Evolutionary conservation across 2,797 vertebrate species (phyloP).

Genomic region (Dromococcyx pavoninus): DNA sequence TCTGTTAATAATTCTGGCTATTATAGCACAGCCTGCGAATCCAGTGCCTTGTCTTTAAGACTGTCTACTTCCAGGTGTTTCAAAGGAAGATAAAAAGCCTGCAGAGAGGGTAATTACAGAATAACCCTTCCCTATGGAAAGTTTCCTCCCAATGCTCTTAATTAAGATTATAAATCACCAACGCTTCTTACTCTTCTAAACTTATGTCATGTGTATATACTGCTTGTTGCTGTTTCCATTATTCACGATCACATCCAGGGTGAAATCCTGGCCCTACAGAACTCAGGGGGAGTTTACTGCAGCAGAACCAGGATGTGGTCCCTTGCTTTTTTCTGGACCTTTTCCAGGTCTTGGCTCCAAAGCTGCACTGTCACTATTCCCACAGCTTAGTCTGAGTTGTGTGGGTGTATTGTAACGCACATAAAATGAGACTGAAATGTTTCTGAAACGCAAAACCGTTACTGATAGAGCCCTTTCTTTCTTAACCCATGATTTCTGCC

Average conservation of each 20-base stretch:
- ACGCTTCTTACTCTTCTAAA: background rate
- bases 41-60: background rate
- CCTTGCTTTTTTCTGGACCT: background rate
- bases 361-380: background rate
- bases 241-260: rapidly evolving
- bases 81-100: background rate
- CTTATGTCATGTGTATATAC: background rate
- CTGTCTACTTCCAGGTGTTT: background rate
- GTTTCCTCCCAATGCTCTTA: background rate
- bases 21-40: background rate
- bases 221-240: background rate
- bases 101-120: conserved; percentile 8
- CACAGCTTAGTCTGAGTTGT: background rate
- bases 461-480: background rate
- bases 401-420: background rate
- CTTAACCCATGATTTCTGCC: background rate
- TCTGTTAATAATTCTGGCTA: background rate
- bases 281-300: background rate
- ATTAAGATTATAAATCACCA: background rate
- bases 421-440: background rate
- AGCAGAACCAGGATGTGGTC: background rate
- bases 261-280: background rate
- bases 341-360: background rate
- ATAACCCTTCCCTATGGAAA: conserved; percentile 1
- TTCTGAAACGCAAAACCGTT: background rate